phyloP scores from a whole-genome alignment of 2,888 invertebrate species.

The Dolichomitus sp. region DNA sequence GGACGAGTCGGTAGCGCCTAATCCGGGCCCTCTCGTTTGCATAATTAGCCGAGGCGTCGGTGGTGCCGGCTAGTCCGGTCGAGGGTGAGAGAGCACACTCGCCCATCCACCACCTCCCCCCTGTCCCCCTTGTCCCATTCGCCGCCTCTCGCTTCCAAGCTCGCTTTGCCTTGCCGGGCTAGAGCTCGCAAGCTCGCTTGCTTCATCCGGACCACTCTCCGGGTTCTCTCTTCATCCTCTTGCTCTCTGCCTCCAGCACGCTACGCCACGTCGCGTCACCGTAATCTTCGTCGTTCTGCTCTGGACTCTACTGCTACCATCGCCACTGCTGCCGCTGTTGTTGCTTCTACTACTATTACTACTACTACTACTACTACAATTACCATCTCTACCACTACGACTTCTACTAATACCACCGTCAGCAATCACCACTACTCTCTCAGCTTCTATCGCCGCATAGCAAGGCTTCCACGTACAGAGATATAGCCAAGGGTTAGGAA shows the following conservation, averaged over 20 bases:
- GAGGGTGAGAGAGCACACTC: conserved; percentile 68
- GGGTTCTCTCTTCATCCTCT: conserved; percentile 49
- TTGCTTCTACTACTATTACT: conserved; percentile 8
- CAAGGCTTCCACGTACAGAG: conserved; percentile 21
- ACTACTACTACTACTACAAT: neutral
- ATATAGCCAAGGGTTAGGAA: neutral
- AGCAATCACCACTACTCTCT: conserved; percentile 8
- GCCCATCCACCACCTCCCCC: conserved; percentile 36
- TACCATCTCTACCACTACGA: neutral
- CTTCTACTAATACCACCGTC: conserved; percentile 18
- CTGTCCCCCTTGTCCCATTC: conserved; percentile 14
- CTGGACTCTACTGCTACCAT: conserved; percentile 49
- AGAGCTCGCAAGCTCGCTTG: conserved; percentile 55
- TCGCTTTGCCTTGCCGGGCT: conserved; percentile 59
- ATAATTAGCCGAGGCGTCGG: conserved; percentile 69
- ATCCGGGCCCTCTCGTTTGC: conserved; percentile 75
- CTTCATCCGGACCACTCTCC: conserved; percentile 41
- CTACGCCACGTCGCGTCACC: conserved; percentile 57
- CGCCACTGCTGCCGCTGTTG: conserved; percentile 9
- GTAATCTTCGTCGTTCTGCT: conserved; percentile 66
- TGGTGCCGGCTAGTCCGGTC: conserved; percentile 67
- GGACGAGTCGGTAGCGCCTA: conserved; percentile 76
- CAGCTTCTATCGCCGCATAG: conserved; percentile 13
- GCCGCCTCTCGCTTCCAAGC: conserved; percentile 28
- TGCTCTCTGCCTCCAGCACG: conserved; percentile 43